Evolutionary conservation across 2,113 vertebrate species (phyloP), one percentile per base, ranked within the genome.

Genomic region (Melanerpes aurifrons): DNA sequence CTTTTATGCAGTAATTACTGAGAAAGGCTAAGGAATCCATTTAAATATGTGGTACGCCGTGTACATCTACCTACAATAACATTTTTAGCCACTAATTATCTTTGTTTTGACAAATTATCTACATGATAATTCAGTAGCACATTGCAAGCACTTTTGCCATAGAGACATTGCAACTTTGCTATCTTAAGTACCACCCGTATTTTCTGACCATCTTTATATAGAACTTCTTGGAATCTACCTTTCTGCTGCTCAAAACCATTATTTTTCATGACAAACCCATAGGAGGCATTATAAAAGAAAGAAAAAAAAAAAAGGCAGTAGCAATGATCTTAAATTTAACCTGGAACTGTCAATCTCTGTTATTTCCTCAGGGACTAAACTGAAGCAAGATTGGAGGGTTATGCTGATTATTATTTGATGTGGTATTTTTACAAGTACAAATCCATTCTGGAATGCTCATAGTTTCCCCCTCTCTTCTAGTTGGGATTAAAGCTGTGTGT

Each of bases 331-430:
- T 57, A 67, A n/a, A 47, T 54, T 70, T 84, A 79, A 86, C 45
- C 19, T 37, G 37, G 20, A 80, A 75, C 54, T 15, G 6, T 87
- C 40, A 72, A 3, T 35, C 59, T 70, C 12, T 66, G 5, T 82
- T 82, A 45, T 82, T 94, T 94, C 47, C 61, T 84, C 35, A 26
- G 20, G 24, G 40, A 73, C 28, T 77, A 21, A 91, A 79, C 31
- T 62, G 57, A 92, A 92, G 18, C 16, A 91, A 58, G 45, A 48
- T 70, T 72, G 47, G 47, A 84, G 37, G 16, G 7, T 28, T 76
- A 9, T 32, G 8, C 17, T 95, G 54, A 66, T 87, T 64, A 48
- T 53, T 59, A 21, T 48, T 56, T 28, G 40, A 17, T 28, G 40
- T 16, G 26, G 8, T 15, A 35, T 40, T 89, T 74, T 86, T 40